Evolutionary conservation across 2,797 vertebrate species (phyloP).

Genomic region (Cyprinodon diabolis): DNA sequence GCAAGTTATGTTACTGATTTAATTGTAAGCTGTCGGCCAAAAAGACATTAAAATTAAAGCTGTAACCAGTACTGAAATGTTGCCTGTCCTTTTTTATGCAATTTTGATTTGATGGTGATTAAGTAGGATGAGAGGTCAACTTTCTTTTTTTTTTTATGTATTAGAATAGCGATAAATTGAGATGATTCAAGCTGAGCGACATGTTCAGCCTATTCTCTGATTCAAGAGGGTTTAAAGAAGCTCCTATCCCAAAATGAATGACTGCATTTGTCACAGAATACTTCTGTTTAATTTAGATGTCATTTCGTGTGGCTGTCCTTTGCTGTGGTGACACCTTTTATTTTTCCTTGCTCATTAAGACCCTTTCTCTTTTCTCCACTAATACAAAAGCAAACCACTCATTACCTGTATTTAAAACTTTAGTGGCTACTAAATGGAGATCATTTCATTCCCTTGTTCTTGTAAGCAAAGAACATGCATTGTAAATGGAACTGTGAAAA

Average conservation of each 20-base stretch:
- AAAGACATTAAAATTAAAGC: conserved; percentile 57
- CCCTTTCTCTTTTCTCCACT: too few relatives aligned
- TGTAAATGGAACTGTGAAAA: too few relatives aligned
- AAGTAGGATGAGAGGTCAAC: background rate
- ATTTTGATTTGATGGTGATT: background rate
- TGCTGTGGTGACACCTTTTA: too few relatives aligned
- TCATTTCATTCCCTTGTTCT: too few relatives aligned
- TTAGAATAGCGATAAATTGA: background rate
- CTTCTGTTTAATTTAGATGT: background rate
- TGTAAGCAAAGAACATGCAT: too few relatives aligned
- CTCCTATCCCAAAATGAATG: background rate
- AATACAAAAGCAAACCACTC: too few relatives aligned
- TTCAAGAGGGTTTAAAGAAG: background rate
- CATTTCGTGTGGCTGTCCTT: too few relatives aligned
- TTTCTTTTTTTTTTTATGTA: background rate
- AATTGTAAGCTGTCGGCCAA: conserved; percentile 47
- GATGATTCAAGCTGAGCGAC: background rate
- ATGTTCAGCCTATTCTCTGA: background rate
- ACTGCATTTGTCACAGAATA: background rate
- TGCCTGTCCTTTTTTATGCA: conserved; percentile 29
- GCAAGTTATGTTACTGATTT: conserved; percentile 29
- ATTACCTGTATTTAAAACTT: too few relatives aligned
- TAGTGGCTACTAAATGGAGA: too few relatives aligned
- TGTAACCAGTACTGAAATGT: conserved; percentile 35
- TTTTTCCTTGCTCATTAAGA: too few relatives aligned